Evolutionary conservation across 2,797 vertebrate species (phyloP).

Genomic region (Phrynocephalus vlangalii): DNA sequence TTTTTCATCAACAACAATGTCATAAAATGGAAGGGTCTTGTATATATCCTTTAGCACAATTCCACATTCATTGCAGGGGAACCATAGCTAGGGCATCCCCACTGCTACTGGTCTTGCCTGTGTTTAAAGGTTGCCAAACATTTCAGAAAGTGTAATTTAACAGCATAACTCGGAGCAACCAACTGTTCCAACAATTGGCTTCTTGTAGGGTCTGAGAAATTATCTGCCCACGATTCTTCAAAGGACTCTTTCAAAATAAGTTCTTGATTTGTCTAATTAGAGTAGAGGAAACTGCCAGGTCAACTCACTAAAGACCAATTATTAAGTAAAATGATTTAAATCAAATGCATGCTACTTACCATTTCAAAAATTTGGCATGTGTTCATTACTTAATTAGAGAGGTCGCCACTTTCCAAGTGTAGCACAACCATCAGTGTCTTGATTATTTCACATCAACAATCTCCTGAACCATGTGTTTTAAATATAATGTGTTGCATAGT

Average conservation of each 20-base stretch:
- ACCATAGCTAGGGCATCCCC: not conserved
- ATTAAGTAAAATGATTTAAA: conserved; percentile 54
- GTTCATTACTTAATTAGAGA: conserved; percentile 51
- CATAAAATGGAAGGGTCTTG: not conserved
- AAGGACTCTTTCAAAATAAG: conserved; percentile 18
- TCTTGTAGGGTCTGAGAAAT: conserved; percentile 38
- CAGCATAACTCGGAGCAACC: conserved; percentile 12
- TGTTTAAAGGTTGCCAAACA: conserved; percentile 26
- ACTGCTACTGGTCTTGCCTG: not conserved
- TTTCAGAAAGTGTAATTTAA: conserved; percentile 24
- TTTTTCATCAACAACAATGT: not conserved
- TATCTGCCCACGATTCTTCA: conserved; percentile 27
- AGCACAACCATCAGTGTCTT: not conserved
- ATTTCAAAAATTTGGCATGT: conserved; percentile 46
- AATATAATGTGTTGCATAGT: not conserved
- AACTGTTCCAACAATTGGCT: conserved; percentile 33
- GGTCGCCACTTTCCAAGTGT: conserved; percentile 39
- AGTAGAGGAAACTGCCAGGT: conserved; percentile 39
- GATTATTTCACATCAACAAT: conserved; percentile 21
- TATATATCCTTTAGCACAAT: not conserved
- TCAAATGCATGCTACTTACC: conserved; percentile 29
- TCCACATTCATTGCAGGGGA: not conserved
- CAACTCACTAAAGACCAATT: conserved; percentile 22
- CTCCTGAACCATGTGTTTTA: conserved; percentile 21
- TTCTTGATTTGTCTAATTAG: conserved; percentile 38